Conservation (phyloP, 1,140 invertebrate genomes). For the Drosophila nebulosa region DNA sequence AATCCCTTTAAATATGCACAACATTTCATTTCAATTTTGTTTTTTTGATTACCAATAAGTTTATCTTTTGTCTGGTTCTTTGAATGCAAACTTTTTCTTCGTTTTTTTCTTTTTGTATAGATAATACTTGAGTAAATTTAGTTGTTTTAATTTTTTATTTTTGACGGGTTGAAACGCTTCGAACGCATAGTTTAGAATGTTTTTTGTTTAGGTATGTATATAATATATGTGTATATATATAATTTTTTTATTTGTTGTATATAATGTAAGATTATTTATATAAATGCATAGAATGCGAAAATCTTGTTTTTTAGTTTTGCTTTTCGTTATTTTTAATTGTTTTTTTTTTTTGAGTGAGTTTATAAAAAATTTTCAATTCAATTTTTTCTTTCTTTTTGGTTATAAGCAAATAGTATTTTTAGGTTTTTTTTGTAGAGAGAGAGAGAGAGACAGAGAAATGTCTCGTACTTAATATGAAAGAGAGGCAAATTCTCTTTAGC, state of each 20-base stretch:
- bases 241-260: conserved; percentile 13
- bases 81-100: conserved; percentile 57
- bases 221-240: conserved; percentile 17
- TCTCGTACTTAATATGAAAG: not conserved
- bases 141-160: conserved; percentile 44
- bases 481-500: not conserved
- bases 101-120: conserved; percentile 39
- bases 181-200: conserved; percentile 76
- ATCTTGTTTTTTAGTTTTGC: conserved; percentile 45
- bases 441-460: not conserved
- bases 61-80: conserved; percentile 54
- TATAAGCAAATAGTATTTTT: not conserved
- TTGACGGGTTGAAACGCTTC: conserved; percentile 62
- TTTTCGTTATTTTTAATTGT: conserved; percentile 20
- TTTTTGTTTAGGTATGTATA: conserved; percentile 35
- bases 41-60: conserved; percentile 70
- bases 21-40: conserved; percentile 33
- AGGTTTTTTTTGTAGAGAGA: not conserved
- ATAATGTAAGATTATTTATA: conserved; percentile 27
- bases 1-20: conserved; percentile 79
- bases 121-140: conserved; percentile 65
- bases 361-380: conserved; percentile 43
- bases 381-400: conserved; percentile 2
- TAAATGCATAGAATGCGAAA: conserved; percentile 75
- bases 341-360: conserved; percentile 48